phyloP scores from a whole-genome alignment of 2,113 vertebrate genomes.

The Catharus bicknelli region DNA sequence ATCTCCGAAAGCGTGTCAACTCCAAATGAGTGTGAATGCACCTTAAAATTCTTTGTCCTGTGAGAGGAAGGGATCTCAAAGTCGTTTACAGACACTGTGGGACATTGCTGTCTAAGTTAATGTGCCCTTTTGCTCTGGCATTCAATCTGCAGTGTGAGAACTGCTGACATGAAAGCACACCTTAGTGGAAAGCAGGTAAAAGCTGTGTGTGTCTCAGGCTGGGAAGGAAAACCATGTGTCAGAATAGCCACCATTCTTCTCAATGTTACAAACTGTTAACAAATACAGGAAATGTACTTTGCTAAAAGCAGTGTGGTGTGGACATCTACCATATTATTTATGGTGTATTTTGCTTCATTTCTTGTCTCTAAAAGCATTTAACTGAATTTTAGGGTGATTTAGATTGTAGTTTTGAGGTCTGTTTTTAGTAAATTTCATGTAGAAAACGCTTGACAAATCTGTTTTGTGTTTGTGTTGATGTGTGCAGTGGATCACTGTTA shows the following conservation, averaged over 20 bases:
- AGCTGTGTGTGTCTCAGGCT: neutral
- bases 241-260: neutral
- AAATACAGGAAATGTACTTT: constrained; percentile 70
- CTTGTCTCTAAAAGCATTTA: constrained; percentile 57
- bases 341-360: constrained; percentile 50
- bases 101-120: neutral
- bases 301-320: neutral
- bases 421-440: neutral
- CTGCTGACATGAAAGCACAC: neutral
- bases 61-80: neutral
- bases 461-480: neutral
- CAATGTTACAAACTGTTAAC: neutral
- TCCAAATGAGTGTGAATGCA: neutral
- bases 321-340: neutral
- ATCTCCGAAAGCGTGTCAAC: neutral
- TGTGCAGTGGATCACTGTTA: constrained; percentile 29
- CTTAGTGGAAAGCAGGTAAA: neutral
- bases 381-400: neutral
- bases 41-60: neutral
- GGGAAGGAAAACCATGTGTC: neutral
- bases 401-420: neutral
- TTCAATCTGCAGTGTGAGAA: fast-evolving
- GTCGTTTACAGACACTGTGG: constrained; percentile 48
- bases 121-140: neutral
- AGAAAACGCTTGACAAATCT: neutral